These are phyloP conservation scores for Ceratina australensis DNA, from an alignment of 1,140 invertebrate species.

Conservation along the genomic window DNA sequence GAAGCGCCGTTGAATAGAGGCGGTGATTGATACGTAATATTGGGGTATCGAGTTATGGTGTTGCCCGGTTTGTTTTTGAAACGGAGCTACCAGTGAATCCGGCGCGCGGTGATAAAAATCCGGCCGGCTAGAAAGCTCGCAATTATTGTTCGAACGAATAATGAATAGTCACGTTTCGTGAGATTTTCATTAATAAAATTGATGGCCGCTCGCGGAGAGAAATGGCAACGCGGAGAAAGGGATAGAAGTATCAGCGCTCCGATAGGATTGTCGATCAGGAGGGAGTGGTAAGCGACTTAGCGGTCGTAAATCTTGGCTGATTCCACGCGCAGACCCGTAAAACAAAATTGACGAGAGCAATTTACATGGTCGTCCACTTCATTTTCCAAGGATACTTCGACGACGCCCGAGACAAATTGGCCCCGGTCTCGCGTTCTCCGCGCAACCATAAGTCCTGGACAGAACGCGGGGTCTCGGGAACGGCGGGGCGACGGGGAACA, in stretches of 20 bases:
- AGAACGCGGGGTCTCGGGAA: neutral
- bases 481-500: neutral
- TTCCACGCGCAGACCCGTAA: neutral
- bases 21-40: constrained; percentile 30
- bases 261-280: neutral
- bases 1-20: neutral
- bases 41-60: constrained; percentile 9
- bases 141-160: too few relatives aligned
- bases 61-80: neutral
- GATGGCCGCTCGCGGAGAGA: too few relatives aligned
- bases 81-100: too few relatives aligned
- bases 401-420: constrained; percentile 22
- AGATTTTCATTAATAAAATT: too few relatives aligned
- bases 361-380: constrained; percentile 34
- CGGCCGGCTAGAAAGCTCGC: too few relatives aligned
- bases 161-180: too few relatives aligned
- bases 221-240: neutral
- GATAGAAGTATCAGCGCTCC: neutral
- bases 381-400: constrained; percentile 33
- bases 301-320: constrained; percentile 8
- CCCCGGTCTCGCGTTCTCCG: neutral
- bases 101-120: too few relatives aligned
- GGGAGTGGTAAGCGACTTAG: neutral
- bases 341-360: constrained; percentile 35
- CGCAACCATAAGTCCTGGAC: constrained; percentile 17